These are phyloP conservation scores for Phaenicophaeus curvirostris DNA, from an alignment of 2,797 vertebrate genomes.

Conservation along the genomic window DNA sequence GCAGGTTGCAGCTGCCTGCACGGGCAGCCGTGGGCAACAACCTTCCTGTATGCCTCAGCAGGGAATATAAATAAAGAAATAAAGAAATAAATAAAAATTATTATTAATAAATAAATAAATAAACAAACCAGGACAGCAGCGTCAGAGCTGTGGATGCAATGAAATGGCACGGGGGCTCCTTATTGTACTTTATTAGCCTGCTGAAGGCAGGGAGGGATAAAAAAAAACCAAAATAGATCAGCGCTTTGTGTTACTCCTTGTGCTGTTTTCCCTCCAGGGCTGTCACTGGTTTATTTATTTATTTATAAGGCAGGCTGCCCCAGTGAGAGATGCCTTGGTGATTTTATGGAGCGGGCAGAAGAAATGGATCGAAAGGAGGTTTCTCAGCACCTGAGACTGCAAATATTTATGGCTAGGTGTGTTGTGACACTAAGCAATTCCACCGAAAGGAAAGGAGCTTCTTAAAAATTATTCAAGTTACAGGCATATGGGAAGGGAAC, in stretches of 20 bases:
- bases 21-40: not conserved
- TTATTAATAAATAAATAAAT: too few relatives aligned
- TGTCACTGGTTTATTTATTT: not conserved
- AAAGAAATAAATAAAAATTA: too few relatives aligned
- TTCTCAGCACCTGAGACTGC: not conserved
- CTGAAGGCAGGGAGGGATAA: not conserved
- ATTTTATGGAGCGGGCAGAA: not conserved
- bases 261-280: not conserved
- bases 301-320: not conserved
- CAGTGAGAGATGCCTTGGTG: not conserved
- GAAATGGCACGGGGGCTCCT: rapidly evolving
- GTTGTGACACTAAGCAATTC: not conserved
- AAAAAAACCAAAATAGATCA: not conserved
- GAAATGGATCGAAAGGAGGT: not conserved
- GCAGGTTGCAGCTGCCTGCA: not conserved
- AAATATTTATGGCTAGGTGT: not conserved
- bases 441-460: not conserved
- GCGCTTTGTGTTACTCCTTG: not conserved
- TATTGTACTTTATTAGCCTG: not conserved
- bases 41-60: not conserved
- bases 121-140: not conserved
- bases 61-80: too few relatives aligned
- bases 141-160: not conserved
- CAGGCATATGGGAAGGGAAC: not conserved
- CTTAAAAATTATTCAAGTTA: not conserved